A percentile compares a stretch with the other conserved stretches of the same genome.
Conservation (phyloP, 1,140 invertebrate species). For the Drosophila nasuta region DNA sequence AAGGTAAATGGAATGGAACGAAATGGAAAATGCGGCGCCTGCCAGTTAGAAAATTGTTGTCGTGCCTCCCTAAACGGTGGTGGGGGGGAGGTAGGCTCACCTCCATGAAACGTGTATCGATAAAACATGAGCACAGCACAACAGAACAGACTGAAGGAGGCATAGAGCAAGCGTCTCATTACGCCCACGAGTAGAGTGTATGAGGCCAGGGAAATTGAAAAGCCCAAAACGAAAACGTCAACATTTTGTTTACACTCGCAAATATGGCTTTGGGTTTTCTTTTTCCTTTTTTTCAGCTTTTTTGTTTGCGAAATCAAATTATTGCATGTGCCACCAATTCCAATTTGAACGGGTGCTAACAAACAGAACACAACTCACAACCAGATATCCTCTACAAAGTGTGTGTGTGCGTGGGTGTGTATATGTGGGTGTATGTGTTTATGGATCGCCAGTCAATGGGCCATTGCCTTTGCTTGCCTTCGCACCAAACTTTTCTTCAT, state of each 20-base stretch:
- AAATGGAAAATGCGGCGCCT: constrained; percentile 57
- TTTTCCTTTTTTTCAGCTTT: not conserved
- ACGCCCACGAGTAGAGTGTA: constrained; percentile 50
- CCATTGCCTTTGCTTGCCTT: constrained; percentile 29
- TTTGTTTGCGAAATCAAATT: constrained; percentile 65
- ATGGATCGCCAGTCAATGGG: constrained; percentile 36
- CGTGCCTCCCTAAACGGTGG: constrained; percentile 13
- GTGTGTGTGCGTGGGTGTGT: not conserved
- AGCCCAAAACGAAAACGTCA: constrained; percentile 50
- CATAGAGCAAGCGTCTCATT: constrained; percentile 54
- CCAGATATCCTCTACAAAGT: constrained; percentile 13
- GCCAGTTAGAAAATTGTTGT: constrained; percentile 60
- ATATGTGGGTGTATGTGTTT: not conserved
- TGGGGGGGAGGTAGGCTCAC: not conserved
- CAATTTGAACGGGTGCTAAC: constrained; percentile 58
- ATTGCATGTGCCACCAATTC: constrained; percentile 74
- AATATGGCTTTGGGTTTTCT: constrained; percentile 24
- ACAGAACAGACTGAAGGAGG: not conserved
- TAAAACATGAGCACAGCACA: constrained; percentile 63
- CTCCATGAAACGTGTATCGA: constrained; percentile 66
- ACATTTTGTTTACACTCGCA: constrained; percentile 60
- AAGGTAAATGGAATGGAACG: constrained; percentile 42
- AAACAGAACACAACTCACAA: constrained; percentile 39
- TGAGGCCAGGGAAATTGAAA: constrained; percentile 61
- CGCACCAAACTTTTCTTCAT: constrained; percentile 30